Conservation (phyloP, 1,140 invertebrate species). For the Steinernema feltiae region DNA sequence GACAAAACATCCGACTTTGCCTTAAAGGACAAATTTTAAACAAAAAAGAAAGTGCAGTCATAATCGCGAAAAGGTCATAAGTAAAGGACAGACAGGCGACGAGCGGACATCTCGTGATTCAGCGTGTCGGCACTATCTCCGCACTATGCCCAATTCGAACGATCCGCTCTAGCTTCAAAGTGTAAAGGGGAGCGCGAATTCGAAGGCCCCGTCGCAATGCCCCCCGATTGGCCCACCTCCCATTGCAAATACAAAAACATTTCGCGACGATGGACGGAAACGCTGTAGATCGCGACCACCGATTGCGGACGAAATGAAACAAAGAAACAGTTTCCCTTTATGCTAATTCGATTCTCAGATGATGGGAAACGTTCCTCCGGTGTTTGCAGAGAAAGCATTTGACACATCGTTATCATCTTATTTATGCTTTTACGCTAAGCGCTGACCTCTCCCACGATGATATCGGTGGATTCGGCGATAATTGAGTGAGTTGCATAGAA, state of each 20-base stretch:
- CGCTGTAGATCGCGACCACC: too few relatives aligned
- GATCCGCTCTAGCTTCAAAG: background rate
- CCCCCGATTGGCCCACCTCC: background rate
- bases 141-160: background rate
- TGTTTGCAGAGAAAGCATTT: background rate
- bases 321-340: too few relatives aligned
- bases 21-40: background rate
- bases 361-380: too few relatives aligned
- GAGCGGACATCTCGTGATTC: background rate
- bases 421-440: background rate
- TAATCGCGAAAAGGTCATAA: background rate
- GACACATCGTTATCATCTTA: background rate
- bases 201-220: background rate
- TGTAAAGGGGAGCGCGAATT: background rate
- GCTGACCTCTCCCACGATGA: constrained; percentile 1
- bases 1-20: too few relatives aligned
- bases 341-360: too few relatives aligned
- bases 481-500: background rate
- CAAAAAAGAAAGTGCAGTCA: background rate
- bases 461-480: background rate
- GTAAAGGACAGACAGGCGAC: background rate
- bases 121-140: background rate
- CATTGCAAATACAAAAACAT: background rate
- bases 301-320: too few relatives aligned
- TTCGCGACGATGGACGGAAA: background rate